Percentiles rank a stretch among this genome's conserved stretches.
These are phyloP conservation scores for Batillaria attramentaria DNA, from an alignment of 1,140 invertebrate species.

Conservation along the genomic window DNA sequence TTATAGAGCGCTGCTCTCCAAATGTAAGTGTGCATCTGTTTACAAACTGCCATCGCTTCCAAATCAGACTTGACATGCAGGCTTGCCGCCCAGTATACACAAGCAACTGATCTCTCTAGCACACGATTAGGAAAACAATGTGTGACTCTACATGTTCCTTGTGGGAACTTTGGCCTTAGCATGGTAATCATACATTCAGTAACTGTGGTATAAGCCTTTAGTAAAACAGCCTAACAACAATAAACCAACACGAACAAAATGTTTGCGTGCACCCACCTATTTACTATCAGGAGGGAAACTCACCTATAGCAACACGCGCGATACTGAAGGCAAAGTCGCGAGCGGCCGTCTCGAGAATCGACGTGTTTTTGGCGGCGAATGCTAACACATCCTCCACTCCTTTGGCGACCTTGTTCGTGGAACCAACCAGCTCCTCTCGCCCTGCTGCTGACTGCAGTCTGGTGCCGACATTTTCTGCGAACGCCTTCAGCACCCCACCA, in stretches of 20 bases:
- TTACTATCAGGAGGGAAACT: constrained; percentile 15
- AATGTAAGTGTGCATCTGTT: too few relatives aligned
- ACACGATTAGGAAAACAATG: not conserved
- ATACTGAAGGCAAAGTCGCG: constrained; percentile 74
- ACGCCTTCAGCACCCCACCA: constrained; percentile 71
- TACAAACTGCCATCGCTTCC: not conserved
- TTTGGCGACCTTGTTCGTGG: constrained; percentile 51
- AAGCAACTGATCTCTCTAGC: not conserved
- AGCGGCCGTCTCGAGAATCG: constrained; percentile 66
- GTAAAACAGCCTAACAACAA: not conserved
- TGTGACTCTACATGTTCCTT: not conserved
- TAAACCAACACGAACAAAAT: not conserved
- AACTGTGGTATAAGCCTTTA: too few relatives aligned
- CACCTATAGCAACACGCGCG: constrained; percentile 73
- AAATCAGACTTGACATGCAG: not conserved
- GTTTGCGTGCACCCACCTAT: not conserved
- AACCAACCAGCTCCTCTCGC: constrained; percentile 42
- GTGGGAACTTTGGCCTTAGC: not conserved
- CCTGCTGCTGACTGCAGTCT: constrained; percentile 44
- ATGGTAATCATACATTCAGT: too few relatives aligned
- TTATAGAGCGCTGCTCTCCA: too few relatives aligned
- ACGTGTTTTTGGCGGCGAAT: constrained; percentile 55
- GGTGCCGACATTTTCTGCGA: constrained; percentile 49
- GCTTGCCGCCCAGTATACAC: not conserved
- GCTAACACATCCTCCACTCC: constrained; percentile 54